Conservation (phyloP, 2,113 vertebrate genomes). For the Leuciscus idus region DNA sequence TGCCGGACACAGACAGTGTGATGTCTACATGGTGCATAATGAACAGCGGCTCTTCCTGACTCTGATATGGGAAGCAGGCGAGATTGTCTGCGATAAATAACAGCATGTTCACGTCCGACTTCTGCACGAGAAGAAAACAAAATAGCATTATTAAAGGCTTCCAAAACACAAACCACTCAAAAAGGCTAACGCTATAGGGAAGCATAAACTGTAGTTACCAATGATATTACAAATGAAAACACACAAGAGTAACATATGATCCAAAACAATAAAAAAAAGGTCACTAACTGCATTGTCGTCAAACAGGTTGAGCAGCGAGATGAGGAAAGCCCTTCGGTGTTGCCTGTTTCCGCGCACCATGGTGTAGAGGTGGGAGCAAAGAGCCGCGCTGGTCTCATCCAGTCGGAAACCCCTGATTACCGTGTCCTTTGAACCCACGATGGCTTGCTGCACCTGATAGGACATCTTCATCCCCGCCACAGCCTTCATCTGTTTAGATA, state of each 20-base stretch:
- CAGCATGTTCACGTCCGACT: conserved; percentile 96
- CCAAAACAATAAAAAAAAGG: background rate
- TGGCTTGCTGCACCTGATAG: conserved; percentile 94
- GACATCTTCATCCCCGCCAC: conserved; percentile 99
- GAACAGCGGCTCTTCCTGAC: conserved; percentile 97
- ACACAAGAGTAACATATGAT: background rate
- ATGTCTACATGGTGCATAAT: conserved; percentile 99
- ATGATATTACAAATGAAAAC: background rate
- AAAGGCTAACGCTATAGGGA: background rate
- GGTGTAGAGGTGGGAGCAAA: conserved; percentile 94
- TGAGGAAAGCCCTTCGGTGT: conserved; percentile 94
- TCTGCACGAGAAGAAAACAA: conserved; percentile 74
- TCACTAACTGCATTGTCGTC: conserved; percentile 94
- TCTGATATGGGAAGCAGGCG: conserved; percentile 96
- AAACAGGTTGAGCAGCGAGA: conserved; percentile 96
- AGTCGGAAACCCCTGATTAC: conserved; percentile 93
- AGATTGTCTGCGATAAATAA: conserved; percentile 98
- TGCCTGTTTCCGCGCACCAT: conserved; percentile 97
- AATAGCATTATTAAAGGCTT: background rate
- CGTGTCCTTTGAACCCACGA: conserved; percentile 76
- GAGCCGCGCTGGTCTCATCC: conserved; percentile 86
- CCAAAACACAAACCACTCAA: background rate
- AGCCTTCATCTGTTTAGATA: conserved; percentile 90
- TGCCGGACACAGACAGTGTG: conserved; percentile 96
- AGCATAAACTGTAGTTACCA: background rate